A percentile compares a stretch with the other conserved stretches of the same genome.
Evolutionary conservation across 2,797 vertebrate genomes (phyloP).

Genomic region (Nannoperca obscura): DNA sequence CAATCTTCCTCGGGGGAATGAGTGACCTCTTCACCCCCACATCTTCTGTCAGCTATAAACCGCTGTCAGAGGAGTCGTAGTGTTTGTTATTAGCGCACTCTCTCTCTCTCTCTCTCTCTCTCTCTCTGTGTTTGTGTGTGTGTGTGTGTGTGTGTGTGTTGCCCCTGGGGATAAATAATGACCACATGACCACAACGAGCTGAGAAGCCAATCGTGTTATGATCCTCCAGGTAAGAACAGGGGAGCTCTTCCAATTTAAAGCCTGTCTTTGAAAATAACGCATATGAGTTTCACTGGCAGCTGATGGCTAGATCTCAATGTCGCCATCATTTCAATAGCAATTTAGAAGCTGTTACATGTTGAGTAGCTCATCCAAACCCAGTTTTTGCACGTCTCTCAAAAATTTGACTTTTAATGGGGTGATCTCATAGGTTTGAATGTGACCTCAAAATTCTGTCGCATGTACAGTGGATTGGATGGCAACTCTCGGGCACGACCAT

Average conservation of each 20-base stretch:
- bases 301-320: constrained; percentile 4
- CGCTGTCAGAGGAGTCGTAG: constrained; percentile 33
- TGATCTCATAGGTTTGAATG: background rate
- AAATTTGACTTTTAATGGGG: constrained; percentile 7
- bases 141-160: constrained; percentile 33
- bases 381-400: background rate
- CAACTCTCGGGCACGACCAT: background rate
- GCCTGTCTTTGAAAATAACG: constrained; percentile 25
- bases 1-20: constrained; percentile 55
- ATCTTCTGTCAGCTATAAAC: constrained; percentile 61
- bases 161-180: constrained; percentile 55
- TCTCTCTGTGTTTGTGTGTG: background rate
- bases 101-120: background rate
- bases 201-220: constrained; percentile 43
- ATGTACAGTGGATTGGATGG: background rate
- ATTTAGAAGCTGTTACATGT: constrained; percentile 16
- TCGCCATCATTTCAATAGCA: background rate
- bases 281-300: background rate
- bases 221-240: constrained; percentile 43
- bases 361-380: background rate
- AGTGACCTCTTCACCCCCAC: constrained; percentile 70
- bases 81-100: constrained; percentile 54
- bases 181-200: constrained; percentile 23
- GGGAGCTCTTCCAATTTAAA: constrained; percentile 29
- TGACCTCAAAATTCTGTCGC: constrained; percentile 27